Conservation (phyloP, 2,888 invertebrate genomes). For the Nemoura dubitans region DNA sequence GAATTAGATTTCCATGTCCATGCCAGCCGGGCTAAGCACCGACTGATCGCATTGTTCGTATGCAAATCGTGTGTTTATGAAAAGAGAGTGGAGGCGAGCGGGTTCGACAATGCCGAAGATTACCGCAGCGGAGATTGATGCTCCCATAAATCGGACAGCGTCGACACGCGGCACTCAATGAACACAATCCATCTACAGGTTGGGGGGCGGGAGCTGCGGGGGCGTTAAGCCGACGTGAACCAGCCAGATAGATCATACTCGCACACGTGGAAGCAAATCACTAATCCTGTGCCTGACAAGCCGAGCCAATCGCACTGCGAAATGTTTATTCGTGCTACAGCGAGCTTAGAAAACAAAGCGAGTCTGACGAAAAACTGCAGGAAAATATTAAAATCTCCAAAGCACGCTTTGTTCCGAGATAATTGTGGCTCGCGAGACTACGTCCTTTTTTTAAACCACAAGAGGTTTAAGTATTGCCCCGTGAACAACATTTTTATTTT, state of each 20-base stretch:
- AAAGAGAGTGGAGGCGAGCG: neutral
- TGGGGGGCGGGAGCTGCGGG: too few relatives aligned
- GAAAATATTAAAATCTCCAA: neutral
- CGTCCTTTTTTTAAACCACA: neutral
- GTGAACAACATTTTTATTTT: neutral
- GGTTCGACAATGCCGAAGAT: neutral
- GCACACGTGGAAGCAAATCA: neutral
- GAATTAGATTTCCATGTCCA: neutral
- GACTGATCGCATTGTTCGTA: neutral
- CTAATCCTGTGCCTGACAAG: too few relatives aligned
- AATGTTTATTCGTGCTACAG: too few relatives aligned
- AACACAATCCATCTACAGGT: constrained; percentile 27
- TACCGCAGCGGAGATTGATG: neutral
- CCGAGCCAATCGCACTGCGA: too few relatives aligned
- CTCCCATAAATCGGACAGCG: neutral
- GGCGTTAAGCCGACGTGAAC: neutral
- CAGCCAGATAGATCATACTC: constrained; percentile 1
- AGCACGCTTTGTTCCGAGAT: neutral
- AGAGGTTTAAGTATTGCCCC: neutral
- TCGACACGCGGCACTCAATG: neutral
- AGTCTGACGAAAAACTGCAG: neutral
- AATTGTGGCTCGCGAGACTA: neutral
- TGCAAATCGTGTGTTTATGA: neutral
- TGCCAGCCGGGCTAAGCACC: neutral
- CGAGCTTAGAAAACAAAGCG: neutral